Percentiles rank a stretch among this genome's conserved stretches.
These are phyloP conservation scores for Listronotus oregonensis DNA, from an alignment of 1,140 invertebrate genomes.

Conservation along the genomic window DNA sequence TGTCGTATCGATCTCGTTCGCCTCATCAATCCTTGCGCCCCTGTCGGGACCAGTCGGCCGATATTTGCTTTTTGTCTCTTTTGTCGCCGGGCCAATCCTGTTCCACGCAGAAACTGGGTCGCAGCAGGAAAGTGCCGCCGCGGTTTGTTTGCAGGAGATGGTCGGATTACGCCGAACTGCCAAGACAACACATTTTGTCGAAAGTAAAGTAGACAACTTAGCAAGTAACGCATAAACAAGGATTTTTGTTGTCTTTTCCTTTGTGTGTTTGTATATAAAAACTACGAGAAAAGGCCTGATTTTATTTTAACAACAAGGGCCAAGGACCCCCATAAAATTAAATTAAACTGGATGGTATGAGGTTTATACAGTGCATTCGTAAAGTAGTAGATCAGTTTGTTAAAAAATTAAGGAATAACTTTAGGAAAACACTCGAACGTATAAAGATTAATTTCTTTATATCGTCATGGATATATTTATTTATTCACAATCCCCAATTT, in stretches of 20 bases:
- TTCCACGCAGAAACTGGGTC: neutral
- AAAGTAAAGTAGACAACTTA: neutral
- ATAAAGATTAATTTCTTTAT: too few species aligned
- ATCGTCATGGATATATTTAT: too few species aligned
- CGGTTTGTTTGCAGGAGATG: constrained; percentile 6
- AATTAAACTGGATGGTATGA: too few species aligned
- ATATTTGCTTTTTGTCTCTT: constrained; percentile 11
- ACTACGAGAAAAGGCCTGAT: too few species aligned
- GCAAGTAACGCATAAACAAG: neutral
- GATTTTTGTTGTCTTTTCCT: neutral
- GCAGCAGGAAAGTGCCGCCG: constrained; percentile 1
- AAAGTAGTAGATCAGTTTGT: too few species aligned
- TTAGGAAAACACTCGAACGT: too few species aligned
- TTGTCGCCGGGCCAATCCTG: constrained; percentile 1
- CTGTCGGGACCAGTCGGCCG: constrained; percentile 5
- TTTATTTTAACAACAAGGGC: too few species aligned
- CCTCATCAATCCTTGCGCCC: constrained; percentile 6
- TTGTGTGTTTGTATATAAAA: too few species aligned
- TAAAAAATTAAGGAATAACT: too few species aligned
- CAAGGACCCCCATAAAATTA: too few species aligned
- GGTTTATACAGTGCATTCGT: too few species aligned
- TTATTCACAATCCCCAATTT: too few species aligned
- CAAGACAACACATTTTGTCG: neutral
- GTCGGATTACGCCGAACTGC: constrained; percentile 2
- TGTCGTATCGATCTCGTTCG: constrained; percentile 3